phyloP scores from a whole-genome alignment of 2,797 vertebrate species.

The Acrocephalus scirpaceus region DNA sequence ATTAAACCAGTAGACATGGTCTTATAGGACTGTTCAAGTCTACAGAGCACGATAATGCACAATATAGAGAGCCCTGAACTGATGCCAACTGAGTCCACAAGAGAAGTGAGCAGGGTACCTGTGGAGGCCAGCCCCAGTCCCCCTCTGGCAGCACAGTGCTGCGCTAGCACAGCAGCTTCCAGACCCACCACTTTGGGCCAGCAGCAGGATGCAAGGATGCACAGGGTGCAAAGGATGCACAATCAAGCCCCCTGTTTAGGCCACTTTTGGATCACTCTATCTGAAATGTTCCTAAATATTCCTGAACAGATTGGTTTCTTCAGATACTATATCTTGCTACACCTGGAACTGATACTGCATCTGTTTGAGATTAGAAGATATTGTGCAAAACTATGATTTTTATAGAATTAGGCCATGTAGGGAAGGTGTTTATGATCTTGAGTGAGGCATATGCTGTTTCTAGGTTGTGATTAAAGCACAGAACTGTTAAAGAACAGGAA shows the following conservation, averaged over 20 bases:
- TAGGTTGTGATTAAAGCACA: neutral
- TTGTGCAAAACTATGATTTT: constrained; percentile 39
- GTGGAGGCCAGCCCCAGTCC: rapidly evolving
- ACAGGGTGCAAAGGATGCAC: neutral
- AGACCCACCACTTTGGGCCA: neutral
- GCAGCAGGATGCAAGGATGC: neutral
- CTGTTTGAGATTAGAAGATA: constrained; percentile 52
- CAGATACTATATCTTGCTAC: constrained; percentile 4
- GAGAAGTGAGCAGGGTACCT: rapidly evolving
- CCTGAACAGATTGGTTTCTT: neutral
- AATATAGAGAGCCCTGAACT: neutral
- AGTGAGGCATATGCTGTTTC: constrained; percentile 41
- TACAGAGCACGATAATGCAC: neutral
- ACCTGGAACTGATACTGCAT: neutral
- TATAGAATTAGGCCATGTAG: constrained; percentile 40
- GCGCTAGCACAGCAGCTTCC: neutral
- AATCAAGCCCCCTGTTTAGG: neutral
- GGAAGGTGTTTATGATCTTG: constrained; percentile 42
- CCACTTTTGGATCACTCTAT: neutral
- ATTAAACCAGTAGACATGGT: neutral
- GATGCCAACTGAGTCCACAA: neutral
- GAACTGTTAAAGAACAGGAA: neutral
- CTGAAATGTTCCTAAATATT: constrained; percentile 34
- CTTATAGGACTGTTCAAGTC: neutral
- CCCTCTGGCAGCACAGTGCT: rapidly evolving